A percentile compares a stretch with the other conserved stretches of the same genome.
Evolutionary conservation across 53 echinoderm and acorn worm species (phyloP).

Genomic region (Actinopyga echinites): DNA sequence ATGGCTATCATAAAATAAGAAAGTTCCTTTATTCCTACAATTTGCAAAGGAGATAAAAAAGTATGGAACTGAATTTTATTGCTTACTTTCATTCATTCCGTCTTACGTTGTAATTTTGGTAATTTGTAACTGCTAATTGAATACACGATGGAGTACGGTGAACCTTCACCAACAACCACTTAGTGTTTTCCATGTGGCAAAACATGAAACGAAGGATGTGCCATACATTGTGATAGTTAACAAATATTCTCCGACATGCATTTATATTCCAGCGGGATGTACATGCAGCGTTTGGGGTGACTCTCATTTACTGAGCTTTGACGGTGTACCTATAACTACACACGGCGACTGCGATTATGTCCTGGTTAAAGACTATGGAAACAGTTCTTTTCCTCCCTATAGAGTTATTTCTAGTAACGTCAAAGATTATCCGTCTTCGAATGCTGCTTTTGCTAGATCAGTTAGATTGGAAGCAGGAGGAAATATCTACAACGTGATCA

Average conservation of each 20-base stretch:
- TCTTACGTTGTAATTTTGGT: no score
- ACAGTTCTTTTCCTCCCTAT: background rate
- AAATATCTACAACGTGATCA: background rate
- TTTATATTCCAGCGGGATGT: background rate
- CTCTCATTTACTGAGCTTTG: background rate
- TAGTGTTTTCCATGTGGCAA: no score
- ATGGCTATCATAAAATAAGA: no score
- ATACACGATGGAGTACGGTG: no score
- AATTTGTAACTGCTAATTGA: no score
- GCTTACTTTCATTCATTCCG: no score
- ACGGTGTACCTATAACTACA: background rate
- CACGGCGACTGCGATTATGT: background rate
- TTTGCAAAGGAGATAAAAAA: no score
- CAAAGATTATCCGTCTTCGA: constrained; percentile 7
- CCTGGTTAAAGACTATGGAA: background rate
- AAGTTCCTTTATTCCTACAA: no score
- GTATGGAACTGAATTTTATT: no score
- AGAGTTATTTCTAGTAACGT: background rate
- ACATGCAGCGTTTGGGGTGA: constrained; percentile 9
- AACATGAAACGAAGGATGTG: no score
- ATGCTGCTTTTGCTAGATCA: background rate
- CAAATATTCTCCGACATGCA: background rate
- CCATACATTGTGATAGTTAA: no score
- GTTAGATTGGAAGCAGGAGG: background rate
- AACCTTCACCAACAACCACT: no score